Evolutionary conservation across 2,797 vertebrate genomes (phyloP).

Genomic region (Chelidonichthys spinosus): DNA sequence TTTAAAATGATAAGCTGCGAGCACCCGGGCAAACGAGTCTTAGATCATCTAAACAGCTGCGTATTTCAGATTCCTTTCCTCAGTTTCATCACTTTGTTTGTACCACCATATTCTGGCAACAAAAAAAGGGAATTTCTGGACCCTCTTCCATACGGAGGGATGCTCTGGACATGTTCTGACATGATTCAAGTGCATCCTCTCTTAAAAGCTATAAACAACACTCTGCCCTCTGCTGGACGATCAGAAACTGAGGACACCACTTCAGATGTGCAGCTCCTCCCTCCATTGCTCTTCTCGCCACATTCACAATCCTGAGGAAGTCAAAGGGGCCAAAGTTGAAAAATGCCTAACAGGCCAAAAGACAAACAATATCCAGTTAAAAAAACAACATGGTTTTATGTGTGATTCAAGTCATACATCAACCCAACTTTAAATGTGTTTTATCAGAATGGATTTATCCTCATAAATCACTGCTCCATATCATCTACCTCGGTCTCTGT

Average conservation of each 20-base stretch:
- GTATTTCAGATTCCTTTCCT: conserved; percentile 42
- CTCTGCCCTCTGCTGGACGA: conserved; percentile 84
- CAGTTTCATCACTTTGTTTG: conserved; percentile 38
- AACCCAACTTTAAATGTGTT: no score
- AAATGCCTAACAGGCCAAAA: not conserved
- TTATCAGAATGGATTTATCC: not conserved
- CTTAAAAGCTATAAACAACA: not conserved
- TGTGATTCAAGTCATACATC: no score
- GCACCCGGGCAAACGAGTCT: not conserved
- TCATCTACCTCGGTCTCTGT: not conserved
- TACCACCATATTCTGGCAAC: conserved; percentile 4
- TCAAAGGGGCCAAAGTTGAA: conserved; percentile 15
- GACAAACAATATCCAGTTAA: conserved; percentile 12
- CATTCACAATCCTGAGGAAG: not conserved
- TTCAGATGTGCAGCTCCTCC: not conserved
- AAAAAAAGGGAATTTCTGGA: conserved; percentile 31
- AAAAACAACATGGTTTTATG: no score
- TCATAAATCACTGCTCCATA: not conserved
- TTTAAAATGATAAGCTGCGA: not conserved
- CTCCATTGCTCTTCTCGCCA: not conserved
- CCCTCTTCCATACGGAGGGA: conserved; percentile 8
- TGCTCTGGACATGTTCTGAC: conserved; percentile 84
- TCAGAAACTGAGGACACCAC: not conserved
- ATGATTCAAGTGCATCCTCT: conserved; percentile 63
- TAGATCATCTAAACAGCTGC: conserved; percentile 17